Base-by-base conservation (phyloP, 2,797 vertebrate genomes). In the Hippopotamyrus pictus region DNA sequence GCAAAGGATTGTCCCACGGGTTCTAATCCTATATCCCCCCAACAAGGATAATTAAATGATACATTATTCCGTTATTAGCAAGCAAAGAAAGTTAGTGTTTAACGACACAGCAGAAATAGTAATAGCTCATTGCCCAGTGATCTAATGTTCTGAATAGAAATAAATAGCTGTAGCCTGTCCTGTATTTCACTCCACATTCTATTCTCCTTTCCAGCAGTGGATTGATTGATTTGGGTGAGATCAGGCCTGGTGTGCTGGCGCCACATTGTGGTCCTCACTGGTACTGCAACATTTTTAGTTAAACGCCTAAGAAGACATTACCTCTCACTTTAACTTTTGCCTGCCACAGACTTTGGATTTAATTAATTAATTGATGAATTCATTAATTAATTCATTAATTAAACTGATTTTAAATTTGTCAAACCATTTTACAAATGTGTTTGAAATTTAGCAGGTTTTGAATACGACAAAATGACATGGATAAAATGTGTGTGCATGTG, bases 111-210 rank as follows among this genome's bases (percentile, higher is more conserved):
- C 37, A 41, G n/a, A 89, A 48, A 88, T 57, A 37, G 57, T 59
- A 25, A 82, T 87, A 53, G 69, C 50, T 59, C 79, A 25, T 48
- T 17, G 3, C 4, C 51, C 53, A 89, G 22, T 59, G 69, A 48
- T 87, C 79, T 69, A 41, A 84, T 37, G 41, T 48, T 73, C 65
- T 33, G 37, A 79, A 82, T 22, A 82, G n/a, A 87, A 89, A 82
- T 82, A 89, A 88, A 82, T 69, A 59, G 51, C 48, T 62, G 86
- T 87, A 51, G 51, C 57, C 85, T 89, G 65, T 29, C 19, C 69
- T 82, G 51, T 22, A 12, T 87, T 33, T 53, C 62, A 65, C 41
- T 44, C 73, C 14, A 44, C 41, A 6, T 85, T 59, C 22, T 62
- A 2, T 89, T 46, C 17, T 65, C 53, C 41, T 46, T 69, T 22